Evolutionary conservation across 2,888 invertebrate species (phyloP).

Genomic region (Callyntrura sp.): DNA sequence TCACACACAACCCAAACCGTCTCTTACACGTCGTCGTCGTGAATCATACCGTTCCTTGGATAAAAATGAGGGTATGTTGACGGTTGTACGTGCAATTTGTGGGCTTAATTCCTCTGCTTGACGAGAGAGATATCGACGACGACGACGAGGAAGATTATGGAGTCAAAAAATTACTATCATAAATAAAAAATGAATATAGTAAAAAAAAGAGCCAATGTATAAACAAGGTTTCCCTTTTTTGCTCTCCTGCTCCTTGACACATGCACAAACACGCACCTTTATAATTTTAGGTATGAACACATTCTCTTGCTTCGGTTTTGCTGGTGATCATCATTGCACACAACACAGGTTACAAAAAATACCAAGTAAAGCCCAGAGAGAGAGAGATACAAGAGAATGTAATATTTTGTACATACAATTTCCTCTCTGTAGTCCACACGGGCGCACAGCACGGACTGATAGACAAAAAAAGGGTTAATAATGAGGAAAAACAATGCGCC

Average conservation of each 20-base stretch:
- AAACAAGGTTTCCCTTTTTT: constrained; percentile 44
- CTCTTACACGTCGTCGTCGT: no score
- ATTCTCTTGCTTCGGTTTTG: neutral
- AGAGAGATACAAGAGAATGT: no score
- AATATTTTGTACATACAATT: neutral
- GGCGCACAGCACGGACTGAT: neutral
- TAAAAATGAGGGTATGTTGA: no score
- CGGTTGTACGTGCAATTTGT: neutral
- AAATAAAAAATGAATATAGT: neutral
- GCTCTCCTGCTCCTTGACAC: constrained; percentile 48
- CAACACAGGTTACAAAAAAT: constrained; percentile 44
- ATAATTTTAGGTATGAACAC: no score
- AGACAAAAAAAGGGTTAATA: neutral
- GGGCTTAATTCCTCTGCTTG: neutral
- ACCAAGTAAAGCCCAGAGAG: constrained; percentile 7
- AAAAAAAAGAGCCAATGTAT: neutral
- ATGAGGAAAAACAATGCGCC: constrained; percentile 42
- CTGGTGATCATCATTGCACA: no score
- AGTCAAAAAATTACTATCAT: constrained; percentile 30
- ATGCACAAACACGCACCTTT: constrained; percentile 77
- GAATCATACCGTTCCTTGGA: constrained; percentile 32
- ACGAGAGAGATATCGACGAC: neutral
- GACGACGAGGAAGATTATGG: neutral
- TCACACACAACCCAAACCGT: no score
- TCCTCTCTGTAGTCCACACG: constrained; percentile 43